Percentiles rank a stretch among this genome's conserved stretches.
Evolutionary conservation across 2,113 vertebrate genomes (phyloP).

Genomic region (Myotis davidii): DNA sequence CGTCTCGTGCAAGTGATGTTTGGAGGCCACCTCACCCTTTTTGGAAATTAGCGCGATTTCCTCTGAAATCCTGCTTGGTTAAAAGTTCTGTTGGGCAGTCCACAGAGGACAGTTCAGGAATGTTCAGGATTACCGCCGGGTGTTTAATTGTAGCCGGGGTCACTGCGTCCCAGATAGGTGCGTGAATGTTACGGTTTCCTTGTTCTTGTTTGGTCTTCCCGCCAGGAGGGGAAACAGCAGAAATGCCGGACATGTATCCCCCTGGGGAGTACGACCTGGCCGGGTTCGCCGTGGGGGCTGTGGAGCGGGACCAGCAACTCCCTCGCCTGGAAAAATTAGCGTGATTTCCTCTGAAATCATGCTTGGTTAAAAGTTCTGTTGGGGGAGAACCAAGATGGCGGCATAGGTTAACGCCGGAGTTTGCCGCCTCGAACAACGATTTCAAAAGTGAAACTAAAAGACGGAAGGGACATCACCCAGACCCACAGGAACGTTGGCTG

Average conservation of each 20-base stretch:
- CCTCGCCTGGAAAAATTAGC: constrained; percentile 90
- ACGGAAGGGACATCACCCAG: too few species aligned
- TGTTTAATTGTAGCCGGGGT: background rate
- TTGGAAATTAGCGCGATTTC: background rate
- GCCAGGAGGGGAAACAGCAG: constrained; percentile 95
- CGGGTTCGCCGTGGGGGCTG: constrained; percentile 94
- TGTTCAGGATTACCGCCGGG: background rate
- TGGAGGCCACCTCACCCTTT: background rate
- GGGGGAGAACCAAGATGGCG: too few species aligned
- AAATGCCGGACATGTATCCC: constrained; percentile 95
- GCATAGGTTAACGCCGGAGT: too few species aligned
- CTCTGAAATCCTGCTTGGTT: background rate
- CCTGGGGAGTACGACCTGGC: constrained; percentile 95
- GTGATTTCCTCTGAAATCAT: too few species aligned
- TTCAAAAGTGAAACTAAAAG: too few species aligned
- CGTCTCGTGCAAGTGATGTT: background rate
- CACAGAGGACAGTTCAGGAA: background rate
- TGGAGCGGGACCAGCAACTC: constrained; percentile 91
- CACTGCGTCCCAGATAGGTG: background rate
- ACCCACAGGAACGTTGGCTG: too few species aligned
- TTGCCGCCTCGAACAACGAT: too few species aligned
- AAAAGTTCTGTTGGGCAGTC: background rate
- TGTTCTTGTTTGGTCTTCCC: background rate
- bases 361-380: too few species aligned
- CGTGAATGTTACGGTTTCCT: background rate